Evolutionary conservation across 30 jellyfish, hydroid and myxozoan genomes (phyloP).

Genomic region (Haliclystus octoradiatus): DNA sequence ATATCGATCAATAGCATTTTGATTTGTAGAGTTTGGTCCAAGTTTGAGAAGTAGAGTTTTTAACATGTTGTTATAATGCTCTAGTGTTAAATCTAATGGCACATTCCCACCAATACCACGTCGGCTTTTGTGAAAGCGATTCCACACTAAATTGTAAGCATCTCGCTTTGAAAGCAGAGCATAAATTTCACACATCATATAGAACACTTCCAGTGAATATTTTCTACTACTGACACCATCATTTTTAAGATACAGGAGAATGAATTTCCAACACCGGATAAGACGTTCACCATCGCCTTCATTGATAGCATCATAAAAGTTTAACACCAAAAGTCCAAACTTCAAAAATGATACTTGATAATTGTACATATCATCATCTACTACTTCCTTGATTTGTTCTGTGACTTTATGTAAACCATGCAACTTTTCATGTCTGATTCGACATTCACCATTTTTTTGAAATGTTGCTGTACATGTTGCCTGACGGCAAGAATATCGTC

Average conservation of each 20-base stretch:
- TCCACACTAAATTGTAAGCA: slow-evolving; percentile 2
- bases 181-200: slow-evolving; percentile 1
- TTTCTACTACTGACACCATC: slow-evolving; percentile 36
- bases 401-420: slow-evolving; percentile 6
- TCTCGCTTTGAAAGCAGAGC: slow-evolving; percentile 6
- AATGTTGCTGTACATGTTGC: slow-evolving; percentile 12
- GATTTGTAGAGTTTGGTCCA: slow-evolving; percentile 9
- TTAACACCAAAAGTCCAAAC: slow-evolving; percentile 5
- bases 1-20: slow-evolving; percentile 6
- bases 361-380: too few relatives aligned
- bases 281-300: slow-evolving; percentile 33
- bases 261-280: slow-evolving; percentile 27
- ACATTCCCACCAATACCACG: slow-evolving; percentile 21
- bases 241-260: slow-evolving; percentile 12
- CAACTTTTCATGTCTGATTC: slow-evolving; percentile 11
- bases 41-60: slow-evolving; percentile 11
- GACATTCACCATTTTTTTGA: neutral
- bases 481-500: slow-evolving; percentile 1
- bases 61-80: slow-evolving; percentile 13
- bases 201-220: slow-evolving; percentile 29
- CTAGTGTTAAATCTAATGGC: slow-evolving; percentile 21
- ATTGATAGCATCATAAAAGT: slow-evolving; percentile 10
- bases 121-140: slow-evolving; percentile 5
- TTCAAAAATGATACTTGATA: too few relatives aligned
- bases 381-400: too few relatives aligned